Conservation (phyloP, 2,797 vertebrate species). For the Propithecus perrieri region DNA sequence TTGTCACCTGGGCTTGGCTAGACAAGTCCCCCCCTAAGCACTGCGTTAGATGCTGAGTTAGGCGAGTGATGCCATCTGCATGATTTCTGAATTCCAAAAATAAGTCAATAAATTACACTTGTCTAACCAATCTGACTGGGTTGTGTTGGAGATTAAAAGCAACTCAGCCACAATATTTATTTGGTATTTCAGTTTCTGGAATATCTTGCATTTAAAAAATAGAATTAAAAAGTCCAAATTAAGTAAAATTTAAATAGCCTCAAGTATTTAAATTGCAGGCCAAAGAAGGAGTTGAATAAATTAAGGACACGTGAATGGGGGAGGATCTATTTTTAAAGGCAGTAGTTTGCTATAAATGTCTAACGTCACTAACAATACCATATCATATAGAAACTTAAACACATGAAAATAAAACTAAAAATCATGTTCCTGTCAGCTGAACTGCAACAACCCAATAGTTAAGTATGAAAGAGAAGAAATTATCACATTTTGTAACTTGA, state of each 20-base stretch:
- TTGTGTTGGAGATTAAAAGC: conserved; percentile 1
- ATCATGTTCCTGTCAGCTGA: not conserved
- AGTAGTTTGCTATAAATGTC: not conserved
- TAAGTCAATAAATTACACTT: not conserved
- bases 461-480: not conserved
- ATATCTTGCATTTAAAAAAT: not conserved
- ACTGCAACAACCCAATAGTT: not conserved
- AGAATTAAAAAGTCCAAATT: not conserved
- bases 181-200: conserved; percentile 37
- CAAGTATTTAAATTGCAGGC: conserved; percentile 19
- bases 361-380: not conserved
- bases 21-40: not conserved
- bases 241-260: conserved; percentile 25
- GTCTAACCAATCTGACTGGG: not conserved
- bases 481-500: not conserved
- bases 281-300: conserved; percentile 26
- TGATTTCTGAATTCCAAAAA: conserved; percentile 10
- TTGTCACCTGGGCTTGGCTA: not conserved
- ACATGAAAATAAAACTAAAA: conserved; percentile 14
- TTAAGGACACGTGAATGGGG: not conserved
- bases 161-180: not conserved
- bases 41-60: not conserved
- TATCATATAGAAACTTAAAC: not conserved
- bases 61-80: not conserved
- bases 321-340: conserved; percentile 54